phyloP scores from a whole-genome alignment of 2,888 invertebrate genomes.

The Drosophila glabriapex region DNA sequence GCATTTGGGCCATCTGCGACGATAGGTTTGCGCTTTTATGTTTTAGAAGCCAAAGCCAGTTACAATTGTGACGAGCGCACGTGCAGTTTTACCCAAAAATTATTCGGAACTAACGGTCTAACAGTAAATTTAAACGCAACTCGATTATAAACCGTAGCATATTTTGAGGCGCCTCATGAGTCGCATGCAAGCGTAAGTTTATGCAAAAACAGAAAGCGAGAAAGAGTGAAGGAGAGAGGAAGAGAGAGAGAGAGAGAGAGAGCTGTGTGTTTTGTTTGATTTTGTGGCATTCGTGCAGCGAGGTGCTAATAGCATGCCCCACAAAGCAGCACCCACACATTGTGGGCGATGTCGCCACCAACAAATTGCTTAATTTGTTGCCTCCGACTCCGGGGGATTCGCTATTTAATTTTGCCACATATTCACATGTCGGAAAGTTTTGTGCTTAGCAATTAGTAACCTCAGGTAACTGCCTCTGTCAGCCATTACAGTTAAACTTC shows the following conservation, averaged over 20 bases:
- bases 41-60: constrained; percentile 63
- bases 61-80: constrained; percentile 68
- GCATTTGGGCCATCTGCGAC: constrained; percentile 19
- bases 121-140: constrained; percentile 10
- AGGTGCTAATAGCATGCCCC: constrained; percentile 62
- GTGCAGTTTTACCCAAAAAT: constrained; percentile 69
- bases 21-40: constrained; percentile 75
- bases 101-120: constrained; percentile 16
- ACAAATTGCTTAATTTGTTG: constrained; percentile 76
- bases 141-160: constrained; percentile 53
- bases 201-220: constrained; percentile 45
- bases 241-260: background rate
- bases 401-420: constrained; percentile 55
- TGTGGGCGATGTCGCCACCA: constrained; percentile 48
- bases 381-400: constrained; percentile 14
- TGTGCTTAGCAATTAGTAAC: constrained; percentile 63
- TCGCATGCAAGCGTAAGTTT: constrained; percentile 82
- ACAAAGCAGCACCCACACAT: constrained; percentile 40
- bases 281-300: constrained; percentile 44
- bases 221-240: background rate
- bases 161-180: constrained; percentile 72
- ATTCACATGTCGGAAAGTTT: constrained; percentile 55
- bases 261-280: constrained; percentile 6
- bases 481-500: constrained; percentile 41
- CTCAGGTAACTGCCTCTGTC: constrained; percentile 49